Evolutionary conservation across 2,888 invertebrate genomes (phyloP).

Genomic region (Hyposoter didymator): DNA sequence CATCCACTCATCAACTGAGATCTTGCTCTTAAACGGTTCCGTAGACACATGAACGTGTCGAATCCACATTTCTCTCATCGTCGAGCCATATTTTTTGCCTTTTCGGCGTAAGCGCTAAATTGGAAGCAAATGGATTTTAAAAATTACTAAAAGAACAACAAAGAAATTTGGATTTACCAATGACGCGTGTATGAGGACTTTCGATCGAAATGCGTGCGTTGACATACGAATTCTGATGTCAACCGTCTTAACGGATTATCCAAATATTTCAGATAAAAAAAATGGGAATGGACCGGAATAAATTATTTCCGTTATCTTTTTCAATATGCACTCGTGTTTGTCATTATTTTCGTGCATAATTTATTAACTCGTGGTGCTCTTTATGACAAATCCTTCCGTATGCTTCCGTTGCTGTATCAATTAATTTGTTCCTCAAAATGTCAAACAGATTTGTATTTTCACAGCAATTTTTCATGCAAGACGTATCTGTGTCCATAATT

Average conservation of each 20-base stretch:
- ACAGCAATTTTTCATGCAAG: slow-evolving; percentile 35
- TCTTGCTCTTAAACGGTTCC: slow-evolving; percentile 70
- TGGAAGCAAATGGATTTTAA: slow-evolving; percentile 3
- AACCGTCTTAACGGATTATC: slow-evolving; percentile 52
- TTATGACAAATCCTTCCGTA: not conserved
- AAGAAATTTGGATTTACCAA: not conserved
- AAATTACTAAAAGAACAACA: slow-evolving; percentile 5
- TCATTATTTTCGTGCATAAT: slow-evolving; percentile 7
- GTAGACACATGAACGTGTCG: slow-evolving; percentile 68
- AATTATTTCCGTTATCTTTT: slow-evolving; percentile 15
- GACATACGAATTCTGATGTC: slow-evolving; percentile 5
- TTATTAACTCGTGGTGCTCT: slow-evolving; percentile 1
- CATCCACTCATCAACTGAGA: slow-evolving; percentile 65
- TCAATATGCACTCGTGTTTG: slow-evolving; percentile 30
- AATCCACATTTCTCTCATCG: slow-evolving; percentile 37
- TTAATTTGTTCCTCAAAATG: slow-evolving; percentile 5
- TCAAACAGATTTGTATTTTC: slow-evolving; percentile 23
- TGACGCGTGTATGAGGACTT: slow-evolving; percentile 56
- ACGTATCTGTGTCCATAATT: slow-evolving; percentile 28
- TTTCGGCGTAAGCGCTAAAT: slow-evolving; percentile 21
- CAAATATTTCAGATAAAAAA: slow-evolving; percentile 66
- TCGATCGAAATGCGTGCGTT: slow-evolving; percentile 31
- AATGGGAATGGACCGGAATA: slow-evolving; percentile 70
- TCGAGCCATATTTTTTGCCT: slow-evolving; percentile 47
- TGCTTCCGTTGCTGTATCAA: not conserved